Percentiles rank a stretch among this genome's conserved stretches.
phyloP scores from a whole-genome alignment of 2,113 vertebrate species.

The Suricata suricatta region DNA sequence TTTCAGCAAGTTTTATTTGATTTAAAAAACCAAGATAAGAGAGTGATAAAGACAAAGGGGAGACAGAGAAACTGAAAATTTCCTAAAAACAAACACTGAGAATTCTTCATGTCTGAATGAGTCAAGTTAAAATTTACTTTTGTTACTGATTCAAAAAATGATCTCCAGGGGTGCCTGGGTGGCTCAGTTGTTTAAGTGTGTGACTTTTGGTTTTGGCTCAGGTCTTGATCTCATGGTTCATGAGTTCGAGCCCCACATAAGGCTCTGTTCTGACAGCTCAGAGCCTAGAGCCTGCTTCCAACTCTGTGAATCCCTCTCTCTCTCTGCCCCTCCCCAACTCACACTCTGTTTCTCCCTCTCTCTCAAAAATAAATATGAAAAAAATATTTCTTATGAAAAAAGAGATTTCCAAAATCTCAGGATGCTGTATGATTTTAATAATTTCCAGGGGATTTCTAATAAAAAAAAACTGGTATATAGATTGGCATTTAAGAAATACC shows the following conservation, averaged over 20 bases:
- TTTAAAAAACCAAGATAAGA: slow-evolving; percentile 17
- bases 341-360: too few relatives aligned
- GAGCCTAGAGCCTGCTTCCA: background rate
- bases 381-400: background rate
- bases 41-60: background rate
- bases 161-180: background rate
- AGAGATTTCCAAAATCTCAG: slow-evolving; percentile 25
- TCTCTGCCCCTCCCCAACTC: background rate
- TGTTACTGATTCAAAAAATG: background rate
- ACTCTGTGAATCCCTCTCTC: background rate
- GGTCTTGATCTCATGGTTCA: background rate
- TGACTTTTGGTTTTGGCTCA: background rate
- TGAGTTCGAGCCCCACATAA: background rate
- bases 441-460: slow-evolving; percentile 9
- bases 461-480: background rate
- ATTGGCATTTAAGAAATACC: slow-evolving; percentile 11
- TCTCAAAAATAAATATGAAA: too few relatives aligned
- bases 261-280: too few relatives aligned
- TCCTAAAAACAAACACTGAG: slow-evolving; percentile 41
- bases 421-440: background rate
- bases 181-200: background rate
- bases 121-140: background rate
- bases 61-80: slow-evolving; percentile 15
- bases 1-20: background rate
- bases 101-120: background rate